These are phyloP conservation scores for Craseonycteris thonglongyai DNA, from an alignment of 2,113 vertebrate genomes.

Conservation along the genomic window DNA sequence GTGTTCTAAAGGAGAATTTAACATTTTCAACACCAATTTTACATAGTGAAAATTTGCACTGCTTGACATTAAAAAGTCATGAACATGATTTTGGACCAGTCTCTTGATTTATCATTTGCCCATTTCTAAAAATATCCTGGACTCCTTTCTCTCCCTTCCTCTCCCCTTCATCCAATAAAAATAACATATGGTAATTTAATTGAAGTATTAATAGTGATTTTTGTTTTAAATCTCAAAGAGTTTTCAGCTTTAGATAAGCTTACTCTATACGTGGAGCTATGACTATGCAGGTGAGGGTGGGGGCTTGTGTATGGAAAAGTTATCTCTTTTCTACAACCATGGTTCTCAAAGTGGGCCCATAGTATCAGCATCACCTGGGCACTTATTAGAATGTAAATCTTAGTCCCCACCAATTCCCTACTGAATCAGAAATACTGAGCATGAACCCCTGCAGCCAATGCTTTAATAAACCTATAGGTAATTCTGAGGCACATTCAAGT, in stretches of 20 bases:
- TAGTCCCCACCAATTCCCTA: fast-evolving
- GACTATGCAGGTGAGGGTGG: background rate
- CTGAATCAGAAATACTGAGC: background rate
- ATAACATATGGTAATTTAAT: background rate
- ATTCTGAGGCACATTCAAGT: too few relatives aligned
- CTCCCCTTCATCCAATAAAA: background rate
- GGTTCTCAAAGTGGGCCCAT: background rate
- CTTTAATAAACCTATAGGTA: background rate
- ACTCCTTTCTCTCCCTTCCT: background rate
- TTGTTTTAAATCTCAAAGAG: background rate
- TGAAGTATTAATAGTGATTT: background rate
- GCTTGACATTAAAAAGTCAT: background rate
- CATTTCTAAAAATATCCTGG: background rate
- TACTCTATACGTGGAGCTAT: background rate
- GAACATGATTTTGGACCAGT: background rate
- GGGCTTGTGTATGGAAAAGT: background rate
- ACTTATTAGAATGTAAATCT: background rate
- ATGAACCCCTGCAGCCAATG: background rate
- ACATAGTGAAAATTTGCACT: background rate
- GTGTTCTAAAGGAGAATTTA: background rate
- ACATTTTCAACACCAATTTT: background rate
- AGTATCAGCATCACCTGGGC: background rate
- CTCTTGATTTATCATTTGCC: background rate
- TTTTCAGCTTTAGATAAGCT: background rate
- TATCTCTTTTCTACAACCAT: background rate